These are phyloP conservation scores for Alitta virens DNA, from an alignment of 2,888 invertebrate species.

Conservation along the genomic window DNA sequence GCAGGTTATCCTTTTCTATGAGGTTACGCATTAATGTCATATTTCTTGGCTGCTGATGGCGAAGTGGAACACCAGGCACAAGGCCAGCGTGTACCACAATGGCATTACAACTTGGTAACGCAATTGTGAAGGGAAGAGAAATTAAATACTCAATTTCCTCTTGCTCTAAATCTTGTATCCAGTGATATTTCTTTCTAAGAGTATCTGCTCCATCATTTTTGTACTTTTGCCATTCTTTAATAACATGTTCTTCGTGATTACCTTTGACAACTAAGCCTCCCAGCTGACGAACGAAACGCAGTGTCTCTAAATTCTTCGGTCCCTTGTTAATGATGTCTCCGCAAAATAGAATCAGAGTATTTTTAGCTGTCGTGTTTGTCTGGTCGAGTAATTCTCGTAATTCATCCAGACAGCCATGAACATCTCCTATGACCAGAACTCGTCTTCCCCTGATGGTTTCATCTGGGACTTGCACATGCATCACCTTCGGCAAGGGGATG, in stretches of 20 bases:
- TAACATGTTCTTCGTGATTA: constrained; percentile 27
- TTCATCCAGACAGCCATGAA: constrained; percentile 56
- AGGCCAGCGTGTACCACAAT: constrained; percentile 53
- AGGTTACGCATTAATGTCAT: constrained; percentile 53
- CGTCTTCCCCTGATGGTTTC: constrained; percentile 29
- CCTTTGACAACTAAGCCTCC: constrained; percentile 20
- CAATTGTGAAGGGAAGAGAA: constrained; percentile 53
- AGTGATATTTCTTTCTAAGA: constrained; percentile 34
- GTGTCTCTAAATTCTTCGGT: constrained; percentile 45
- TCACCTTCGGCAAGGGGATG: constrained; percentile 6
- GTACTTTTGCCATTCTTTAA: constrained; percentile 7
- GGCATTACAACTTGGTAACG: constrained; percentile 43
- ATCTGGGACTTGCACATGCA: constrained; percentile 11
- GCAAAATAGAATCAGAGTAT: constrained; percentile 41
- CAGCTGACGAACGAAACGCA: constrained; percentile 33
- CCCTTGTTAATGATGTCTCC: constrained; percentile 57
- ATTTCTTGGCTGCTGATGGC: constrained; percentile 37
- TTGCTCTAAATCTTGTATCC: constrained; percentile 41
- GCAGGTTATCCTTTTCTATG: constrained; percentile 31
- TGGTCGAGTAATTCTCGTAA: constrained; percentile 39
- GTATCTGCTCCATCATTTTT: background rate
- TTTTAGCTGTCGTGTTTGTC: constrained; percentile 26
- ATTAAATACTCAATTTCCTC: constrained; percentile 44
- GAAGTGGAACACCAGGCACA: constrained; percentile 44
- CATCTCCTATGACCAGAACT: constrained; percentile 53